Conservation (phyloP, 2,888 invertebrate genomes). For the Gymnosoma rotundatum region DNA sequence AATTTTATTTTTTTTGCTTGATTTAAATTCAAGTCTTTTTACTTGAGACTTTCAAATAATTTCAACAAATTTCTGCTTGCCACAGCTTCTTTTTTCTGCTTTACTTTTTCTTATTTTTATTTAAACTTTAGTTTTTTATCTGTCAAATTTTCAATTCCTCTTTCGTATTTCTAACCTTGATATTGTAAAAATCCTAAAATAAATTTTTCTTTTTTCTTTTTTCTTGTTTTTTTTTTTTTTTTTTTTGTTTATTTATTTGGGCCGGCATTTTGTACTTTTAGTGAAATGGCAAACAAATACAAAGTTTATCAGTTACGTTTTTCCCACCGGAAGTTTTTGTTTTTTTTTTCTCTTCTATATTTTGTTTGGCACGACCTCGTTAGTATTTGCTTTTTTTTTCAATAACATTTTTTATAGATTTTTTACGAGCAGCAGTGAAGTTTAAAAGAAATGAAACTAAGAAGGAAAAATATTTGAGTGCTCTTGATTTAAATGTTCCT, state of each 20-base stretch:
- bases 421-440: not conserved
- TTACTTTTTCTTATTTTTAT: not conserved
- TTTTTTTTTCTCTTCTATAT: not conserved
- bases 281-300: constrained; percentile 47
- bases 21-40: too few relatives aligned
- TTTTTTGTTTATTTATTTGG: not conserved
- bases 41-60: too few relatives aligned
- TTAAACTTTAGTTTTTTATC: constrained; percentile 25
- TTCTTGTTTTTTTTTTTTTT: not conserved
- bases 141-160: constrained; percentile 17
- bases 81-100: not conserved
- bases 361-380: constrained; percentile 8
- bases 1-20: too few relatives aligned
- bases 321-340: constrained; percentile 49
- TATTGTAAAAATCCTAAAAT: constrained; percentile 6
- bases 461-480: too few relatives aligned
- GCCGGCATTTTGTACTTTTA: constrained; percentile 38
- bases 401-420: not conserved
- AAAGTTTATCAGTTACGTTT: constrained; percentile 27
- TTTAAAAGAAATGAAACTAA: not conserved
- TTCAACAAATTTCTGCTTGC: too few relatives aligned
- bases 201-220: not conserved
- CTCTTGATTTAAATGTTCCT: too few relatives aligned
- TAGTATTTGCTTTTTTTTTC: not conserved
- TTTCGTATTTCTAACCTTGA: constrained; percentile 48